Percentiles rank a stretch among this genome's conserved stretches.
These are phyloP conservation scores for Globodera ellingtonae DNA, from an alignment of 1,140 invertebrate species.

Conservation along the genomic window DNA sequence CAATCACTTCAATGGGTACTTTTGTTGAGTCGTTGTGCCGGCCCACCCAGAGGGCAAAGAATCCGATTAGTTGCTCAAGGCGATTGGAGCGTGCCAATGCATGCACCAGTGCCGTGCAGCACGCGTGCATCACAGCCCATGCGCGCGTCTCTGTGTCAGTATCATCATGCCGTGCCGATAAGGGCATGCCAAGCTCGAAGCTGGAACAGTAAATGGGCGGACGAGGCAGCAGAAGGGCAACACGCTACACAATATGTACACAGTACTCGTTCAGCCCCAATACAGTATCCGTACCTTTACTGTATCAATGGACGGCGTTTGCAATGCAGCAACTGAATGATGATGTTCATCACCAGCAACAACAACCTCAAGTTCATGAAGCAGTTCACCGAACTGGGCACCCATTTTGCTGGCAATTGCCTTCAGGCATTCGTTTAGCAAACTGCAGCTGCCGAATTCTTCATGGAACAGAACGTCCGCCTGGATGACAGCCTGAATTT, in stretches of 20 bases:
- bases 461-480: slow-evolving; percentile 3
- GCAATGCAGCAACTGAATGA: not conserved
- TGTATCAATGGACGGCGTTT: not conserved
- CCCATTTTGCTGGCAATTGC: not conserved
- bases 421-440: not conserved
- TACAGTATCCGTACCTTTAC: not conserved
- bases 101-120: slow-evolving; percentile 1
- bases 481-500: not conserved
- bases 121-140: slow-evolving; percentile 6
- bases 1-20: not conserved
- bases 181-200: not conserved
- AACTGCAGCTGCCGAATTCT: not conserved
- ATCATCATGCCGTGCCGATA: not conserved
- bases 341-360: not conserved
- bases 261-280: not conserved
- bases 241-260: not conserved
- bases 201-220: slow-evolving; percentile 11
- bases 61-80: slow-evolving; percentile 24
- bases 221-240: slow-evolving; percentile 11
- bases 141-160: not conserved
- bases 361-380: not conserved
- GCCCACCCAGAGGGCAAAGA: slow-evolving; percentile 22
- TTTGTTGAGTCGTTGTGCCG: not conserved
- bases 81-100: slow-evolving; percentile 18
- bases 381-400: not conserved